Evolutionary conservation across 2,113 vertebrate species (phyloP).

Genomic region (Tetraodon nigroviridis): DNA sequence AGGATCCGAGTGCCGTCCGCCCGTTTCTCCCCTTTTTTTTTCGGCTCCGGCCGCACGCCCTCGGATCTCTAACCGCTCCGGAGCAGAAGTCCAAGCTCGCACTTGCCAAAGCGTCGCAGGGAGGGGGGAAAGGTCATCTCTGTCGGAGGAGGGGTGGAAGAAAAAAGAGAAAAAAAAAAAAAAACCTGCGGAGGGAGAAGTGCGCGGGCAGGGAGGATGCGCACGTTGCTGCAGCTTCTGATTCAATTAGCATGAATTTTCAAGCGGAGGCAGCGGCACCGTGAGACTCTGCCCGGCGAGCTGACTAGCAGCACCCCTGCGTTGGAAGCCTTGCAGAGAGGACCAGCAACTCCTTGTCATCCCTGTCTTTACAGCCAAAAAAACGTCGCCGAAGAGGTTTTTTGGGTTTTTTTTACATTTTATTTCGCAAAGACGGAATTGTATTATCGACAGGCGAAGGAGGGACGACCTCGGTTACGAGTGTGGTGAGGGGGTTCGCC

Average conservation of each 20-base stretch:
- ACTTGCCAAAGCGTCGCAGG: slow-evolving; percentile 34
- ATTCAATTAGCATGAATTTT: slow-evolving; percentile 79
- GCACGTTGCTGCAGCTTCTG: slow-evolving; percentile 70
- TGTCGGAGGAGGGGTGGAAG: slow-evolving; percentile 27
- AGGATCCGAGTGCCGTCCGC: slow-evolving; percentile 55
- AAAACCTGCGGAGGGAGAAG: slow-evolving; percentile 25
- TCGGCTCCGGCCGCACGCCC: slow-evolving; percentile 36
- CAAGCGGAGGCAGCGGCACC: slow-evolving; percentile 59
- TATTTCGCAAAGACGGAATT: slow-evolving; percentile 22
- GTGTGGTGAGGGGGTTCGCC: slow-evolving; percentile 40
- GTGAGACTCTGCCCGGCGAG: slow-evolving; percentile 53
- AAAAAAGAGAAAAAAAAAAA: neutral
- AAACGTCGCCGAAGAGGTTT: slow-evolving; percentile 27
- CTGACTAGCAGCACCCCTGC: slow-evolving; percentile 42
- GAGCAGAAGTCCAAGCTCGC: slow-evolving; percentile 16
- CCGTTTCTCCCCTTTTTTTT: slow-evolving; percentile 23
- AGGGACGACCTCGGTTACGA: slow-evolving; percentile 36
- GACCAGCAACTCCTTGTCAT: slow-evolving; percentile 36
- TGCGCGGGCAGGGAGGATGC: slow-evolving; percentile 65
- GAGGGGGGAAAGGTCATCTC: neutral
- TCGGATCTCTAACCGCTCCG: slow-evolving; percentile 16
- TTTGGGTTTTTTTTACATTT: neutral
- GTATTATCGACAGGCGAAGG: slow-evolving; percentile 30
- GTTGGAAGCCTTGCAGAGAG: slow-evolving; percentile 48
- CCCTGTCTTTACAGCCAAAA: slow-evolving; percentile 25